Evolutionary conservation across 2,113 vertebrate species (phyloP), one percentile per base, ranked within the genome.

Genomic region (Opisthocomus hoazin): DNA sequence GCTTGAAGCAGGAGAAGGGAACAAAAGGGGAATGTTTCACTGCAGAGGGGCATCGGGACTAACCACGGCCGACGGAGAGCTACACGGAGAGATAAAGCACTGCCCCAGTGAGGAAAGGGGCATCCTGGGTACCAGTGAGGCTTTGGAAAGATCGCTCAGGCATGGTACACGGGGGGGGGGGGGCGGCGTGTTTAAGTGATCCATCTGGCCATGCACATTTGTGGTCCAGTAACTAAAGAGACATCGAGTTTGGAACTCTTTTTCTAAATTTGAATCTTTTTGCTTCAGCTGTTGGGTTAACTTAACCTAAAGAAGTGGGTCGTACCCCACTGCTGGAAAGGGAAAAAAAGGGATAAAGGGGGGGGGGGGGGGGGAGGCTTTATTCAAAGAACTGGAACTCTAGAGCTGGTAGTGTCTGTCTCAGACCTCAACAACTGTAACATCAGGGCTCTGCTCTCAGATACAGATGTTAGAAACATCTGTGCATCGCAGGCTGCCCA

Each of bases 51-150:
- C 32, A 26, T 21, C 0, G 0, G 51, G 32, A 78, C 20, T 41
- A 43, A 70, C 16, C 19, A 7, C 0, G 1, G 57, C 14, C 1
- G 2, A 1, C 4, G 26, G 9, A 64, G 17, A 69, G 2, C 37
- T 53, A 13, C 30, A 43, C 11, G 2, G 17, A 56, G 43, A 41
- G 26, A 60, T 18, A 61, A 48, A 64, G 36, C 26, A 10, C 57
- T 24, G 51, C 6, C 12, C 21, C 6, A 2, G 34, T 26, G 27
- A 32, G 75, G 50, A 64, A 45, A 89, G 9, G 24, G 34, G 19
- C 26, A 51, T 26, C 60, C 36, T 2, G 1, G 23, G 16, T 66
- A 41, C 22, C 34, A 15, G 36, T 41, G 39, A 53, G 11, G 9
- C 6, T 57, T 81, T 82, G 56, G 43, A 75, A 84, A 85, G 46